Evolutionary conservation across 2,113 vertebrate genomes (phyloP).

Genomic region (Thunnus thynnus): DNA sequence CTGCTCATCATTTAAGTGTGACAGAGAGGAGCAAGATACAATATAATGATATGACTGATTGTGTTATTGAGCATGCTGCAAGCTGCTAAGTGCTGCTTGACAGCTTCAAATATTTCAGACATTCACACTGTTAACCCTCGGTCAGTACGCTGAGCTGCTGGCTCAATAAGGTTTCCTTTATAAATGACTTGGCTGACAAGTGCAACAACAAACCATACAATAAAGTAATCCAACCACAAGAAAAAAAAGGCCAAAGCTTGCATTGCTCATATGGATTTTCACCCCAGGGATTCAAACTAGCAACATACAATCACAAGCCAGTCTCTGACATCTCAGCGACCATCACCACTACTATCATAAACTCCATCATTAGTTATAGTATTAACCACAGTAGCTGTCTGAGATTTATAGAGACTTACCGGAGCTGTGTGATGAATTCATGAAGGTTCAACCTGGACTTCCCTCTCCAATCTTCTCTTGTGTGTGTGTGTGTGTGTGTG

Average conservation of each 20-base stretch:
- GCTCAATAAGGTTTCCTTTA: not conserved
- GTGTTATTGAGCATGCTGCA: not conserved
- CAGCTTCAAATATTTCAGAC: not conserved
- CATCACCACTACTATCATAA: not conserved
- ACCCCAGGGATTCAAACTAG: not conserved
- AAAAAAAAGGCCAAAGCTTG: not conserved
- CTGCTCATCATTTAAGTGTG: too few relatives aligned
- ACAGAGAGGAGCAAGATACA: not conserved
- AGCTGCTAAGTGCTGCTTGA: not conserved
- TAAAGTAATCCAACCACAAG: not conserved
- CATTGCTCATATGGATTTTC: not conserved
- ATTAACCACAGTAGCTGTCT: not conserved
- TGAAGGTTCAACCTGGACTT: conserved; percentile 38
- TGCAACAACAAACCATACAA: not conserved
- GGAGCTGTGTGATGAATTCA: conserved; percentile 74
- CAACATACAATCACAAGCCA: not conserved
- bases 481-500: not conserved
- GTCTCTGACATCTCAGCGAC: not conserved
- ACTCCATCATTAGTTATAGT: not conserved
- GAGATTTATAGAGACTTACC: conserved; percentile 33
- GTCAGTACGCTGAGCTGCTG: not conserved
- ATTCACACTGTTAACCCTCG: not conserved
- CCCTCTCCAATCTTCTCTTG: conserved; percentile 22
- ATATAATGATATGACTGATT: not conserved
- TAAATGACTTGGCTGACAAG: not conserved